Percentiles rank a stretch among this genome's conserved stretches.
These are phyloP conservation scores for Coilia nasus DNA, from an alignment of 2,797 vertebrate species.

Conservation along the genomic window DNA sequence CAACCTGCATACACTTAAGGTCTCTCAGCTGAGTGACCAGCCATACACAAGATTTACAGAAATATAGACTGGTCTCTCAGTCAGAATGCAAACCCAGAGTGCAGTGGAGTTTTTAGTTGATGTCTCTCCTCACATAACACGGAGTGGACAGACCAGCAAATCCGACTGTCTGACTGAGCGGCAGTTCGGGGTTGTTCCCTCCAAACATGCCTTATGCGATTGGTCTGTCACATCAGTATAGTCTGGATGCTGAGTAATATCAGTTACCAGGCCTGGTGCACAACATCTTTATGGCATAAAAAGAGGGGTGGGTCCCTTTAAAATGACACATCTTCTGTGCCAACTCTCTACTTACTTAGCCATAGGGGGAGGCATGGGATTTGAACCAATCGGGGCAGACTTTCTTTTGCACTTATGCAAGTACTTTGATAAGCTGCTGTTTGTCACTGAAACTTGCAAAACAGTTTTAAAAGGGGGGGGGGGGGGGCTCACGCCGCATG, in stretches of 20 bases:
- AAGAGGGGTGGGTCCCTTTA: conserved; percentile 33
- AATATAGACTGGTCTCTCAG: neutral
- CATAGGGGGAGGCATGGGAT: neutral
- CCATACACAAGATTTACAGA: neutral
- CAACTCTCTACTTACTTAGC: conserved; percentile 21
- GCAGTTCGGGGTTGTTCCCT: neutral
- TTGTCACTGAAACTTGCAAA: neutral
- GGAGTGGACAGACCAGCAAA: neutral
- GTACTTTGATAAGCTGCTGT: conserved; percentile 33
- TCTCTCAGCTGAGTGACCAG: neutral
- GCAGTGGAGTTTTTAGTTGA: neutral
- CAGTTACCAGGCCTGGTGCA: conserved; percentile 42
- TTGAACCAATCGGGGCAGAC: conserved; percentile 25
- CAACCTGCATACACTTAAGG: neutral
- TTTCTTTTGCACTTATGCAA: conserved; percentile 30
- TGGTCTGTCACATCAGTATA: conserved; percentile 39
- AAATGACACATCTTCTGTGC: conserved; percentile 39
- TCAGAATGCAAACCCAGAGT: neutral
- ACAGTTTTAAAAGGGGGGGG: conserved; percentile 32
- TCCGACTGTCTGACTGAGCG: neutral
- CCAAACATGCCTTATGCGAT: conserved; percentile 67
- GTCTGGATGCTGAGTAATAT: conserved; percentile 45
- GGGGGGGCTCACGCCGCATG: conserved; percentile 71
- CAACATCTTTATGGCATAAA: conserved; percentile 18
- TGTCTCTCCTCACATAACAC: conserved; percentile 6